These are phyloP conservation scores for Thalassophryne amazonica DNA, from an alignment of 2,797 vertebrate species.

Conservation along the genomic window DNA sequence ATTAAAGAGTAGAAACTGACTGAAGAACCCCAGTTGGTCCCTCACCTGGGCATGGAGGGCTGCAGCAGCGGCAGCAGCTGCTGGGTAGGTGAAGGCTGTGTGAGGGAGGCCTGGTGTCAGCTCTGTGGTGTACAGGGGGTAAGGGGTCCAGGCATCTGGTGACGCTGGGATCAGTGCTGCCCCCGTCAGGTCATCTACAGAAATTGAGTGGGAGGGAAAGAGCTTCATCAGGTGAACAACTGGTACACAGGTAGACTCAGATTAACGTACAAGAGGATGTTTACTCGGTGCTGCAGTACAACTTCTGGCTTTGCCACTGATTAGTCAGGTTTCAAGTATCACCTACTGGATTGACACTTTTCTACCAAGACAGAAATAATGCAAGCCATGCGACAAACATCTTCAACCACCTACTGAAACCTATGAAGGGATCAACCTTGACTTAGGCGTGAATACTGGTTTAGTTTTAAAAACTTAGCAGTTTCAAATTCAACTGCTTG, in stretches of 20 bases:
- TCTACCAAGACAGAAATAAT: too few relatives aligned
- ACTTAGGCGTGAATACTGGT: too few relatives aligned
- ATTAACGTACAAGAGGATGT: too few relatives aligned
- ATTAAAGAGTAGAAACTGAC: not conserved
- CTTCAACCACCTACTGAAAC: too few relatives aligned
- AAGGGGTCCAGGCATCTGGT: slow-evolving; percentile 95
- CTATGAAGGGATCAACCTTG: too few relatives aligned
- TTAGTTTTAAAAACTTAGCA: too few relatives aligned
- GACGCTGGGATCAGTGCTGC: slow-evolving; percentile 95
- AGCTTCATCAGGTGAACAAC: not conserved
- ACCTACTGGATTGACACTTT: too few relatives aligned
- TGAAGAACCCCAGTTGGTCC: slow-evolving; percentile 66
- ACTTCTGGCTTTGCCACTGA: too few relatives aligned
- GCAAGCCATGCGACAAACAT: too few relatives aligned
- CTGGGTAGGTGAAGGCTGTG: slow-evolving; percentile 93
- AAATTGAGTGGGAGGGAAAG: slow-evolving; percentile 25
- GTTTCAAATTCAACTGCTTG: too few relatives aligned
- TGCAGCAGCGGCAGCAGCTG: slow-evolving; percentile 88
- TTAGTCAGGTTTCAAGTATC: too few relatives aligned
- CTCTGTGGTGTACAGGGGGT: slow-evolving; percentile 95
- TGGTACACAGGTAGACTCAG: not conserved
- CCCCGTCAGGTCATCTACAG: slow-evolving; percentile 94
- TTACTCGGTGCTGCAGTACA: too few relatives aligned
- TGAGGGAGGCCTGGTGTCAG: slow-evolving; percentile 94
- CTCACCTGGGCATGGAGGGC: slow-evolving; percentile 97